A percentile compares a stretch with the other conserved stretches of the same genome.
These are phyloP conservation scores for Drosophila mimica DNA, from an alignment of 2,888 invertebrate genomes.

Conservation along the genomic window DNA sequence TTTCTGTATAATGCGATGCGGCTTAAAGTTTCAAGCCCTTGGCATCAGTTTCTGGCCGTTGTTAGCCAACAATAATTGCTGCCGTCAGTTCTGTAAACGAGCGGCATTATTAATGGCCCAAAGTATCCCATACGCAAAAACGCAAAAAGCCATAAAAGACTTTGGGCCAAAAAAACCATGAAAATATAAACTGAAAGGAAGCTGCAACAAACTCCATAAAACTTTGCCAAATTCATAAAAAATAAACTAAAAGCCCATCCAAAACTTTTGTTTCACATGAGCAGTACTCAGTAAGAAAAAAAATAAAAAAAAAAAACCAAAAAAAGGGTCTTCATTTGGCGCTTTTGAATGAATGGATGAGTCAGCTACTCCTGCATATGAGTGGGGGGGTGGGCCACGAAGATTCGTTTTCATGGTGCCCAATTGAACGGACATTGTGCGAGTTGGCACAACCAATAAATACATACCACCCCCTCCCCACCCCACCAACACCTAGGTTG, in stretches of 20 bases:
- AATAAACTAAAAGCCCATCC: conserved; percentile 11
- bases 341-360: background rate
- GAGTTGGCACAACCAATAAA: conserved; percentile 20
- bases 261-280: conserved; percentile 64
- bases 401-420: conserved; percentile 35
- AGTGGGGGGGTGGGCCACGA: background rate
- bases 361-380: conserved; percentile 15
- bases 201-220: conserved; percentile 62
- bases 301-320: background rate
- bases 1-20: background rate
- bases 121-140: conserved; percentile 29
- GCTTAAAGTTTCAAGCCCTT: background rate
- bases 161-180: conserved; percentile 1
- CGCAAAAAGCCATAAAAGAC: conserved; percentile 48
- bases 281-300: background rate
- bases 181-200: conserved; percentile 22
- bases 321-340: background rate
- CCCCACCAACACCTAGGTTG: background rate
- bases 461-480: background rate
- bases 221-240: conserved; percentile 58
- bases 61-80: conserved; percentile 16
- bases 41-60: background rate
- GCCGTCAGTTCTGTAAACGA: conserved; percentile 1
- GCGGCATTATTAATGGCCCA: conserved; percentile 19
- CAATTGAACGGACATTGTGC: conserved; percentile 55